These are phyloP conservation scores for Tachuris rubrigastra DNA, from an alignment of 2,113 vertebrate species.

Conservation along the genomic window DNA sequence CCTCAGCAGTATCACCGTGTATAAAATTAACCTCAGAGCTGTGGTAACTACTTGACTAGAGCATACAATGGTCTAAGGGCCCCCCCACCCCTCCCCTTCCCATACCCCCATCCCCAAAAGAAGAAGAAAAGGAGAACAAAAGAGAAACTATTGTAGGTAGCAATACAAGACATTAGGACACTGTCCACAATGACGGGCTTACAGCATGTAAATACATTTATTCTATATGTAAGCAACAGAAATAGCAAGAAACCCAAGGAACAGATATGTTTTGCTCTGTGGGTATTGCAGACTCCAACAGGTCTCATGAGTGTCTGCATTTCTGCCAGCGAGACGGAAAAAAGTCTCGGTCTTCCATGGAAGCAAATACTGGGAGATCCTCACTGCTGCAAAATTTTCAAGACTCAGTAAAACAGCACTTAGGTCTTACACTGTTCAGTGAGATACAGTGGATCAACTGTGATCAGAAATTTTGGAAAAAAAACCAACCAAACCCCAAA, in stretches of 20 bases:
- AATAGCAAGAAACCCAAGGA: slow-evolving; percentile 2
- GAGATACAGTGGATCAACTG: neutral
- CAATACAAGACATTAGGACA: slow-evolving; percentile 26
- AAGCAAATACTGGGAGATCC: neutral
- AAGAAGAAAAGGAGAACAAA: neutral
- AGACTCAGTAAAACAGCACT: neutral
- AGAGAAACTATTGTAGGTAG: neutral
- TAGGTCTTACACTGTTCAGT: neutral
- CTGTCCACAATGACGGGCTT: slow-evolving; percentile 3
- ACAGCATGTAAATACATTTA: slow-evolving; percentile 40
- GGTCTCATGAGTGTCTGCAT: neutral
- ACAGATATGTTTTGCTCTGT: neutral
- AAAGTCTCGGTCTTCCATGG: neutral
- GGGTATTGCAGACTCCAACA: neutral
- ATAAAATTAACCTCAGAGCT: slow-evolving; percentile 9
- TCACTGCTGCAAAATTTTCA: neutral
- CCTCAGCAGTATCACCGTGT: neutral
- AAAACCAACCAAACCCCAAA: neutral
- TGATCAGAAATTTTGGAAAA: neutral
- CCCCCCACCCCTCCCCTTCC: neutral
- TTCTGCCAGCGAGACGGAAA: neutral
- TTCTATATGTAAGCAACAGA: slow-evolving; percentile 21
- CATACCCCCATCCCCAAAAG: neutral
- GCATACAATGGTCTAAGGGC: neutral
- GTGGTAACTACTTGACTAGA: slow-evolving; percentile 19